Evolutionary conservation across 2,888 invertebrate genomes (phyloP).

Genomic region (Linnaemya vulpina): DNA sequence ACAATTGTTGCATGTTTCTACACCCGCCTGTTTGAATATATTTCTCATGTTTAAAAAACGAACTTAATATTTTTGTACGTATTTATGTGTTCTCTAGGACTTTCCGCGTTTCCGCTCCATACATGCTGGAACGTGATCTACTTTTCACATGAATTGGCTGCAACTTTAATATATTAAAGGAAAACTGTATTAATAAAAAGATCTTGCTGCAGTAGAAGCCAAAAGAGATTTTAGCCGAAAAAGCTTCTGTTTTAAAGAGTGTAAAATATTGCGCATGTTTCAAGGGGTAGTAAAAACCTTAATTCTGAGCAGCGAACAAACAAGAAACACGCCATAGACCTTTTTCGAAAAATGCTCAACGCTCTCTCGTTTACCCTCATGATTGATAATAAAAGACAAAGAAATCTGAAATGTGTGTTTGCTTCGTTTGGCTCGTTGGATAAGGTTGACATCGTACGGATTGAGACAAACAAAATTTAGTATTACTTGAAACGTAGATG

Average conservation of each 20-base stretch:
- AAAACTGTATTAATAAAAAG: constrained; percentile 15
- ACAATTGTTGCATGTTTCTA: constrained; percentile 23
- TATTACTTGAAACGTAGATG: constrained; percentile 63
- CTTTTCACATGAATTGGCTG: not conserved
- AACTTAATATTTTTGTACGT: not conserved
- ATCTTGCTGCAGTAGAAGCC: not conserved
- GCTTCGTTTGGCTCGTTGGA: constrained; percentile 20
- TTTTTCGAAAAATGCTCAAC: not conserved
- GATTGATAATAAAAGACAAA: constrained; percentile 5
- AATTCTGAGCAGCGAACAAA: not conserved
- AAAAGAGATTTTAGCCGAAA: constrained; percentile 20
- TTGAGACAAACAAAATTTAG: constrained; percentile 51
- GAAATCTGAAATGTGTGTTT: not conserved
- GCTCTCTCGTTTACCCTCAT: constrained; percentile 38
- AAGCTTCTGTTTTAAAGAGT: constrained; percentile 26
- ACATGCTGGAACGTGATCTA: constrained; percentile 69
- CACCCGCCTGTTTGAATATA: not conserved
- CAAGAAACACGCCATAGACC: not conserved
- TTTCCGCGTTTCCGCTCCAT: constrained; percentile 59
- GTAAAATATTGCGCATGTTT: constrained; percentile 28
- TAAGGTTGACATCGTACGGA: constrained; percentile 35
- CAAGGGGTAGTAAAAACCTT: constrained; percentile 61
- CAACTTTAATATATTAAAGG: constrained; percentile 2
- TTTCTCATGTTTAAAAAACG: not conserved
- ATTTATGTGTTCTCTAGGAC: not conserved